Base-by-base conservation (phyloP, 2,888 invertebrate genomes). In the Galerucella nymphaeae region DNA sequence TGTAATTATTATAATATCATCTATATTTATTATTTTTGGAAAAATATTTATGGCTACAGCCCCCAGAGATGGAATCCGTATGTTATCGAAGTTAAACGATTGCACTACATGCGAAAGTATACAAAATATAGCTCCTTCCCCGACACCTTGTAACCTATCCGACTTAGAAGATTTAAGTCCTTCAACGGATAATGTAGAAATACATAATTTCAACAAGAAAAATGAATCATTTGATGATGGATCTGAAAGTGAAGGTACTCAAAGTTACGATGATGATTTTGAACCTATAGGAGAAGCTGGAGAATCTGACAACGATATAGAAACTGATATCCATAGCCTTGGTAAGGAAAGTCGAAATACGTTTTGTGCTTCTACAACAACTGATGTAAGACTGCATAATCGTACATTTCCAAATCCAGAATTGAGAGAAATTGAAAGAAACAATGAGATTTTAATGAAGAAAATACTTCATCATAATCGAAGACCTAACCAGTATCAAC, bases 391-490 rank as follows among this genome's bases (percentile, higher is more conserved):
- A 42, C 58, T 59, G 3, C 61, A 16, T 38, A 78, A 79, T 67
- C 77, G 74, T 66, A 78, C 81, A 11, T 81, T 81, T 63, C 75
- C 77, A 2, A 41, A 75, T n/a, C 59, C 69, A 13, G 70, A 75
- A 72, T 53, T 79, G 11, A 64, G 78, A 23, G 76, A 81, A 30
- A 81, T 81, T 53, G 79, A 79, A 42, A 64, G 76, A 13, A 69
- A 73, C 23, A 81, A 81, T 70, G 70, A 70, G 10, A 76, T 79
- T 62, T 71, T 83, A 55, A 82, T 82, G 76, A 78, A 80, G 16
- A 82, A 79, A 74, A 82, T 83, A 67, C 68, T 82, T 55, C 76
- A 75, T 13, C 77, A 82, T 59, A 80, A 73, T 64, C 71, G 73
- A 38, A 78, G 81, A 67, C 76, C 76, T 8, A 81, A 78, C 67